A percentile compares a stretch with the other conserved stretches of the same genome.
phyloP scores from a whole-genome alignment of 2,113 vertebrate genomes.

The Sclerurus mexicanus region DNA sequence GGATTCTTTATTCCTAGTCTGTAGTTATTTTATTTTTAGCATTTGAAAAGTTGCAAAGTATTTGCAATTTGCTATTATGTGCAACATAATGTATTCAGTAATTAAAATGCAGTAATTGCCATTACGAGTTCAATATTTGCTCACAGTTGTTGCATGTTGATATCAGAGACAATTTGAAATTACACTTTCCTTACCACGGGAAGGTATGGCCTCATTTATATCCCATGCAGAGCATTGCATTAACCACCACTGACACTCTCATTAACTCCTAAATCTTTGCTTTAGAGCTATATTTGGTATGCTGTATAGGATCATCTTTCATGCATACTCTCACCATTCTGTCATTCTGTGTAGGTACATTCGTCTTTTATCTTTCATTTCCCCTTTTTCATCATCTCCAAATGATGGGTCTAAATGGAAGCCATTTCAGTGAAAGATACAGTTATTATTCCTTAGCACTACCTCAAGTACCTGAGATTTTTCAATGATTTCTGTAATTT shows the following conservation, averaged over 20 bases:
- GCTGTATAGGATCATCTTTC: background rate
- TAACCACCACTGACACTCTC: slow-evolving; percentile 8
- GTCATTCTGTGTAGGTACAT: background rate
- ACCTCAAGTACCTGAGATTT: background rate
- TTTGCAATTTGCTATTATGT: background rate
- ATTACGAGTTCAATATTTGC: background rate
- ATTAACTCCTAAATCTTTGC: slow-evolving; percentile 1
- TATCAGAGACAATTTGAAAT: background rate
- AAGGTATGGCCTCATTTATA: slow-evolving; percentile 1
- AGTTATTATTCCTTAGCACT: background rate
- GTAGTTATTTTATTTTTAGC: background rate
- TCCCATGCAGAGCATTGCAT: background rate
- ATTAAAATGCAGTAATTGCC: background rate
- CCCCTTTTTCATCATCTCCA: background rate
- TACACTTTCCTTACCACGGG: background rate
- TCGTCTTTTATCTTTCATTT: background rate
- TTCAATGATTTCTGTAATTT: background rate
- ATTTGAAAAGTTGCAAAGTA: background rate
- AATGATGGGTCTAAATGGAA: background rate
- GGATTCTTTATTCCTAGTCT: background rate
- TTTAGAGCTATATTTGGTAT: slow-evolving; percentile 3
- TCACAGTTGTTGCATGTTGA: background rate
- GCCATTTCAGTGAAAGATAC: background rate
- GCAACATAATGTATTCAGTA: background rate
- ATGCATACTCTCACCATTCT: background rate